Conservation (phyloP, 2,888 invertebrate genomes). For the Salticus scenicus region DNA sequence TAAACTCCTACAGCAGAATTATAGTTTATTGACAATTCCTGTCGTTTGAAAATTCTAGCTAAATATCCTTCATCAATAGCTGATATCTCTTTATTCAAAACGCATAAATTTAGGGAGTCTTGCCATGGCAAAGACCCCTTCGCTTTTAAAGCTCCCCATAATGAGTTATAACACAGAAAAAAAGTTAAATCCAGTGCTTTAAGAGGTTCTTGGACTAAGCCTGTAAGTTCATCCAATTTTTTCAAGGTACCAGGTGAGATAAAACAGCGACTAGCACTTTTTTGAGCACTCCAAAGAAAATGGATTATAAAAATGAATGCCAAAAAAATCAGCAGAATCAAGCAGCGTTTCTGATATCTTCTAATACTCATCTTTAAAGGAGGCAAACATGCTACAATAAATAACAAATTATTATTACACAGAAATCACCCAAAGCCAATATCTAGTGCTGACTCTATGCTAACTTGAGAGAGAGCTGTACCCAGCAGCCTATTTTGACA, state of each 20-base stretch:
- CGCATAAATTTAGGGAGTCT: constrained; percentile 78
- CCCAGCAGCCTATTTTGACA: no score
- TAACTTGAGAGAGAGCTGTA: no score
- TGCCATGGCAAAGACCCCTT: constrained; percentile 79
- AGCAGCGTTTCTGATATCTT: constrained; percentile 52
- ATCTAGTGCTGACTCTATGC: no score
- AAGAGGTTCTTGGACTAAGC: constrained; percentile 72
- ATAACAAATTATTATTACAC: no score
- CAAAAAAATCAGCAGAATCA: constrained; percentile 20
- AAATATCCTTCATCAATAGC: constrained; percentile 77
- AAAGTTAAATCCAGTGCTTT: constrained; percentile 78
- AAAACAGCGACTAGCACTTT: constrained; percentile 25
- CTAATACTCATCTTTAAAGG: constrained; percentile 52
- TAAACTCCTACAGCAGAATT: constrained; percentile 78
- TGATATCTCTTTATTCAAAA: constrained; percentile 77
- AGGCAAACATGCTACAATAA: no score
- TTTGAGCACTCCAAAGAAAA: constrained; percentile 21
- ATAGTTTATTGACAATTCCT: constrained; percentile 77
- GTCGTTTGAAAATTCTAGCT: constrained; percentile 77
- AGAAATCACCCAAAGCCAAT: no score
- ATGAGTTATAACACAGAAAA: constrained; percentile 79
- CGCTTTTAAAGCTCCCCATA: constrained; percentile 79
- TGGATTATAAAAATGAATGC: constrained; percentile 24
- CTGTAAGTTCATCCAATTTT: constrained; percentile 47
- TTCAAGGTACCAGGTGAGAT: constrained; percentile 28